Evolutionary conservation across 1,140 invertebrate species (phyloP), one percentile per base, ranked within the genome.

Genomic region (Calosoma granatense): DNA sequence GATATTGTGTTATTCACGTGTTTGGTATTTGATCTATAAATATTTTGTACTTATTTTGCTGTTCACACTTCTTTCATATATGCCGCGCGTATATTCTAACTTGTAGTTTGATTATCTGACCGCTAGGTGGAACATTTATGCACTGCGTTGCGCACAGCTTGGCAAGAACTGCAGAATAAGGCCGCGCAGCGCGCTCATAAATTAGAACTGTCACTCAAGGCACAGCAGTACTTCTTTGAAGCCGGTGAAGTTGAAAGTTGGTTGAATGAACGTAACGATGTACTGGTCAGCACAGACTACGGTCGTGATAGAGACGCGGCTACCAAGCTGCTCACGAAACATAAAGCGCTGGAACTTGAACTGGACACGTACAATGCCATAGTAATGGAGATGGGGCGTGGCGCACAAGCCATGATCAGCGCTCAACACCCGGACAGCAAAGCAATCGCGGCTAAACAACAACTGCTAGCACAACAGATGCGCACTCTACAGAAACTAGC

Each of bases 281-380:
- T 90, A 20, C 71, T 94, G 4, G 82, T 80, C 41, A 89, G 87
- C 20, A 86, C 82, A 2, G 92, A 94, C 70, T 89, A 87, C 63
- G 91, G 92, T 17, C 79, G 88, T 26, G 93, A 97, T 75, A 80
- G 91, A 51, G 89, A 93, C 68, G 83, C 90, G 12, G 91, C 91
- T 36, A 90, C 90, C 14, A 95, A 94, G 74, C 76, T 96, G 30
- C 76, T 96, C 1, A 93, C 93, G 4, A 93, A 92, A 71, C 92
- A 96, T 67, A 95, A 95, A 86, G 86, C 90, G 21, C 76, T 95
- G 36, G 92, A 97, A 67, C 75, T 96, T 20, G 93, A 97, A 73
- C 74, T 97, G 59, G 94, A 97, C 67, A 93, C 92, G 1, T 97
- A 97, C 74, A 86, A 85, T 62, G 90, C 89, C 15, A 91, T 97